phyloP scores from a whole-genome alignment of 2,113 vertebrate species.

The Centropus unirufus region DNA sequence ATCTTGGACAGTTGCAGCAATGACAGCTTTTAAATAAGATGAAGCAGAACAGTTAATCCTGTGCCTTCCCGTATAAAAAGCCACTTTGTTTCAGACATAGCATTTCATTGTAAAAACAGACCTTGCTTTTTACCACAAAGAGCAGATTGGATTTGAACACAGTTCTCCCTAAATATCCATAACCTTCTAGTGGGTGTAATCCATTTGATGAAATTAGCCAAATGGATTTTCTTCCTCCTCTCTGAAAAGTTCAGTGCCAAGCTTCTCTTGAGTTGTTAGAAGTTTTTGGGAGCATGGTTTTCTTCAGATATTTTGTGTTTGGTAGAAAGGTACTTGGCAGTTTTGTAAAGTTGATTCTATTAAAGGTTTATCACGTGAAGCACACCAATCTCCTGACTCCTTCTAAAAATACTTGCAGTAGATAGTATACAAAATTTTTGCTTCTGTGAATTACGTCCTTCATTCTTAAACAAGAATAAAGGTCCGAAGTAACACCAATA shows the following conservation, averaged over 20 bases:
- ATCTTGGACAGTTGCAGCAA: neutral
- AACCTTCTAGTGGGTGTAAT: neutral
- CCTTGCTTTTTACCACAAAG: neutral
- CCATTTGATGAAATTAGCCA: neutral
- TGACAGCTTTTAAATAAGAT: conserved; percentile 1
- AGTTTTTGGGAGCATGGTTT: neutral
- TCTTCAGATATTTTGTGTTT: neutral
- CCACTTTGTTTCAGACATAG: conserved; percentile 1
- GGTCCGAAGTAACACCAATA: neutral
- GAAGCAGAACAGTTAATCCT: conserved; percentile 1
- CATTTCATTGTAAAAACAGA: conserved; percentile 46
- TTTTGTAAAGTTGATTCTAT: neutral
- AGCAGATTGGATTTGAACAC: neutral
- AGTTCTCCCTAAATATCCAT: neutral
- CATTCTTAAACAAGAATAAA: neutral
- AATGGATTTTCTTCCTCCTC: neutral
- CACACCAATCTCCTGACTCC: neutral
- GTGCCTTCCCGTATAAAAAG: neutral
- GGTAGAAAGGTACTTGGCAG: neutral
- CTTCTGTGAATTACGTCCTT: neutral
- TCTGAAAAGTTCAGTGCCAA: neutral
- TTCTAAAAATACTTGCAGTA: neutral
- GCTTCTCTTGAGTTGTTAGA: neutral
- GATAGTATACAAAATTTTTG: neutral
- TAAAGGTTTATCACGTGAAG: neutral